phyloP scores from a whole-genome alignment of 2,113 vertebrate genomes.

The Mugil cephalus region DNA sequence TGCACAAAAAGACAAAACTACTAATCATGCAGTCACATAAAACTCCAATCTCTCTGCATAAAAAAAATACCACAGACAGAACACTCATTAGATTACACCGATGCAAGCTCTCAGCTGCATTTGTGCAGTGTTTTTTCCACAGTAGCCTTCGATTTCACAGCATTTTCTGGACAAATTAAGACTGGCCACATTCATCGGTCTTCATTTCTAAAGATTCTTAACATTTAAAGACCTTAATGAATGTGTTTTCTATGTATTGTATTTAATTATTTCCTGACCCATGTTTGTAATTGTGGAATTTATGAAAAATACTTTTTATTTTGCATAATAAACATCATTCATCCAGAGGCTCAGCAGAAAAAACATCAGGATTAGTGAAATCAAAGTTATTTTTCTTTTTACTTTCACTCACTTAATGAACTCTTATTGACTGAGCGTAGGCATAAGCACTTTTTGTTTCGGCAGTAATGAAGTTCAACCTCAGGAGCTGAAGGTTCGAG shows the following conservation, averaged over 20 bases:
- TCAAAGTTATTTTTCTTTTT: conserved; percentile 13
- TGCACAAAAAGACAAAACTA: neutral
- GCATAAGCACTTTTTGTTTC: neutral
- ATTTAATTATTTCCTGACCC: neutral
- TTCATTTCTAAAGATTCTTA: neutral
- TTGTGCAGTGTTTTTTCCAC: neutral
- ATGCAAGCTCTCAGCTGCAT: neutral
- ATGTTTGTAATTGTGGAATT: neutral
- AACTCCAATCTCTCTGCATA: neutral
- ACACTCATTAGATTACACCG: neutral
- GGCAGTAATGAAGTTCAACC: conserved; percentile 23
- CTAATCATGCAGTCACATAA: neutral
- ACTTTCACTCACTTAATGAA: conserved; percentile 1
- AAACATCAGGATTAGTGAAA: neutral
- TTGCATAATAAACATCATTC: neutral
- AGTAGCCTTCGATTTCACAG: neutral
- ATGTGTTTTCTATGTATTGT: conserved; percentile 2
- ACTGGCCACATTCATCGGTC: neutral
- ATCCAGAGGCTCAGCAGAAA: neutral
- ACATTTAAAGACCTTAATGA: neutral
- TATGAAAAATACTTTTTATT: conserved; percentile 3
- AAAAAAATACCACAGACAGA: neutral
- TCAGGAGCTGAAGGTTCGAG: neutral
- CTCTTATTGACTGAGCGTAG: neutral
- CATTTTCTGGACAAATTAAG: neutral